Conservation (phyloP, 2,113 vertebrate genomes). For the Onychostruthus taczanowskii region DNA sequence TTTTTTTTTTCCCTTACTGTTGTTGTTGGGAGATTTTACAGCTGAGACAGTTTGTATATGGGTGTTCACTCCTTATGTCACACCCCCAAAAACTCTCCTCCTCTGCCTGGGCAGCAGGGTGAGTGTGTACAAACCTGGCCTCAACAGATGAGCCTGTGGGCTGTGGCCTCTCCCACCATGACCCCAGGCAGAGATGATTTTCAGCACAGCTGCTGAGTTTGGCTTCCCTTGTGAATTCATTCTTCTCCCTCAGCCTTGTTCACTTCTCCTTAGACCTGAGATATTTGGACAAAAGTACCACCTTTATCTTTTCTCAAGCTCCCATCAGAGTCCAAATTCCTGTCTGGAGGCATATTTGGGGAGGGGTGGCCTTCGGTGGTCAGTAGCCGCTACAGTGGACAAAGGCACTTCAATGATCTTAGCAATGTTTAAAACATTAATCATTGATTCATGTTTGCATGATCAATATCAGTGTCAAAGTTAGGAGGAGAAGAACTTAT, state of each 20-base stretch:
- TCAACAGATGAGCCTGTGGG: not conserved
- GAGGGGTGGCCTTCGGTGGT: too few relatives aligned
- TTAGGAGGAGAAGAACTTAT: not conserved
- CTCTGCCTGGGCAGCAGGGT: not conserved
- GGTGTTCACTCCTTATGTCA: not conserved
- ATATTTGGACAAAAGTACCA: not conserved
- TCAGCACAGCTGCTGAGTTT: not conserved
- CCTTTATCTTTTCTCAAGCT: not conserved
- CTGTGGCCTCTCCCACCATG: not conserved
- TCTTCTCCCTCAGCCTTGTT: not conserved
- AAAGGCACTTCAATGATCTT: not conserved
- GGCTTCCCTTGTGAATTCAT: not conserved
- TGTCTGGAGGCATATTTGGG: not conserved
- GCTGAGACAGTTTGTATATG: not conserved
- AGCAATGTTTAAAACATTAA: not conserved
- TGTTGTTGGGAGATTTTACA: not conserved
- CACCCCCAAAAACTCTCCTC: not conserved
- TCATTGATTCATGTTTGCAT: not conserved
- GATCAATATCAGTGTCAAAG: not conserved
- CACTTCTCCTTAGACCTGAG: not conserved
- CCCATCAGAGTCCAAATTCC: not conserved
- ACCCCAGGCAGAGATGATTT: not conserved
- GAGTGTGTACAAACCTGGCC: too few relatives aligned
- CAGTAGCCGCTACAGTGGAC: fast-evolving
- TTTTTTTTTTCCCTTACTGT: not conserved